phyloP scores from a whole-genome alignment of 2,797 vertebrate species.

The Sebastes vulpes region DNA sequence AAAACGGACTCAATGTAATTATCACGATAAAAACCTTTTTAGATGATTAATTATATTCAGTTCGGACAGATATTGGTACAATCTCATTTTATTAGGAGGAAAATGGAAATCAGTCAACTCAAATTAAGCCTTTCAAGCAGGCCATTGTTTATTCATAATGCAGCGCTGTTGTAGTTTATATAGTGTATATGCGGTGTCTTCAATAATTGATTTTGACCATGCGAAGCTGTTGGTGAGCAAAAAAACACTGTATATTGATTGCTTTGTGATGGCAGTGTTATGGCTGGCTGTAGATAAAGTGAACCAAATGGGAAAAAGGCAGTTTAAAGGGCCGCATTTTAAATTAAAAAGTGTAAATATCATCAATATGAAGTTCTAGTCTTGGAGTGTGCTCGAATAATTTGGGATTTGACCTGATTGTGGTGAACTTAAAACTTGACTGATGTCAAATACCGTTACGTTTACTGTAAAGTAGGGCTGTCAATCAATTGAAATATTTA shows the following conservation, averaged over 20 bases:
- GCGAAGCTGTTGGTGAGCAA: neutral
- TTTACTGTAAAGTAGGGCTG: neutral
- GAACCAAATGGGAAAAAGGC: neutral
- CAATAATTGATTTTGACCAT: conserved; percentile 26
- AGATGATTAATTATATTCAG: conserved; percentile 40
- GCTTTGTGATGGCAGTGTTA: neutral
- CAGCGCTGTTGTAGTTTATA: neutral
- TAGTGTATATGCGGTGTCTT: neutral
- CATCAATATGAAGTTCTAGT: neutral
- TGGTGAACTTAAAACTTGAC: neutral
- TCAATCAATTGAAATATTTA: neutral
- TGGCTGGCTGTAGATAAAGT: neutral
- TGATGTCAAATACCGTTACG: neutral
- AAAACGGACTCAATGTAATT: conserved; percentile 45
- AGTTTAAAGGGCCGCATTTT: neutral
- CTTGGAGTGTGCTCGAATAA: neutral
- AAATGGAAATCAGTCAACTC: conserved; percentile 42
- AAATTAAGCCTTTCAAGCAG: conserved; percentile 22
- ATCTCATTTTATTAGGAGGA: conserved; percentile 34
- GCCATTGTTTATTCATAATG: conserved; percentile 30
- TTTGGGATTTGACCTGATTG: neutral
- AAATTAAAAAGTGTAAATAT: neutral
- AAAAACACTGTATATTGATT: conserved; percentile 1
- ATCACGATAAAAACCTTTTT: conserved; percentile 53
- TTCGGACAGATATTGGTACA: conserved; percentile 18